Evolutionary conservation across 2,113 vertebrate species (phyloP).

Genomic region (Tinamus guttatus): DNA sequence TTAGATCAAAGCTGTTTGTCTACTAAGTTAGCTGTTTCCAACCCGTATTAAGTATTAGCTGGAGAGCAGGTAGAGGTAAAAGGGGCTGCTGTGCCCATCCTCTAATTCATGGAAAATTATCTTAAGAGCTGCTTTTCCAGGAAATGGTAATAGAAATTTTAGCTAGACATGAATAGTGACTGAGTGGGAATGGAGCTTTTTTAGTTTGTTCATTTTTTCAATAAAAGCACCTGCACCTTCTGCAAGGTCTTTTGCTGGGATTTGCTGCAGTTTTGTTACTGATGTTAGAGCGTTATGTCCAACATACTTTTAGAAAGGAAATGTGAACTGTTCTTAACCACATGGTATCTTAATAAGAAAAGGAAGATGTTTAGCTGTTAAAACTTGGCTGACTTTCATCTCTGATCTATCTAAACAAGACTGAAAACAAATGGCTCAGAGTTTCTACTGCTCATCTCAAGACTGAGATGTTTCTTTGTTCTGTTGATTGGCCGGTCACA

Average conservation of each 20-base stretch:
- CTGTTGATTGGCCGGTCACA: neutral
- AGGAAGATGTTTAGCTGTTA: neutral
- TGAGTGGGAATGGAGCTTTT: neutral
- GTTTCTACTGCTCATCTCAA: neutral
- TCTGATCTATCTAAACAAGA: neutral
- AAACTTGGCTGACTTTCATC: neutral
- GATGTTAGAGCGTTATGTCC: rapidly evolving
- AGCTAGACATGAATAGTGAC: neutral
- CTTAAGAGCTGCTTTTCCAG: neutral
- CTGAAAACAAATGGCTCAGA: neutral
- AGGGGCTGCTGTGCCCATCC: neutral
- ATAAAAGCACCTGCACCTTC: neutral
- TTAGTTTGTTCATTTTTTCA: neutral
- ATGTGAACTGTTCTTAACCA: neutral
- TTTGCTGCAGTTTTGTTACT: neutral
- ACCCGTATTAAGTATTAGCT: neutral
- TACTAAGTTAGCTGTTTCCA: neutral
- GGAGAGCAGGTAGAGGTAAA: neutral
- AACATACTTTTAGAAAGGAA: rapidly evolving
- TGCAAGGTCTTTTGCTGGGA: neutral
- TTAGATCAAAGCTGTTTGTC: neutral
- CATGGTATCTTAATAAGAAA: neutral
- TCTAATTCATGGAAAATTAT: neutral
- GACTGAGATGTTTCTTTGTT: neutral
- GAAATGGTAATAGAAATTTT: rapidly evolving